phyloP scores from a whole-genome alignment of 2,888 invertebrate species.

The Gandaritis pyraliata region DNA sequence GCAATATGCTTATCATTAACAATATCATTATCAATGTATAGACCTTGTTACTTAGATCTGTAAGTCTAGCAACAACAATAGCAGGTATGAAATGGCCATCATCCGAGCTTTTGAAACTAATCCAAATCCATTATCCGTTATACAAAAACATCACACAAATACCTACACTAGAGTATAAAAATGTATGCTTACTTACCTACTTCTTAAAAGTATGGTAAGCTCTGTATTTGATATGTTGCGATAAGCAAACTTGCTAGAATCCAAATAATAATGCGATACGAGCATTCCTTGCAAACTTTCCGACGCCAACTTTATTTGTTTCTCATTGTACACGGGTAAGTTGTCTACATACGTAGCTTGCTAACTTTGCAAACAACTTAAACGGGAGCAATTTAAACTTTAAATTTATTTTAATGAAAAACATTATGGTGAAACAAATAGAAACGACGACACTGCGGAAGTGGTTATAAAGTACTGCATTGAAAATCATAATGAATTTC shows the following conservation, averaged over 20 bases:
- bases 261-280: slow-evolving; percentile 20
- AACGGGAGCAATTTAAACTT: slow-evolving; percentile 56
- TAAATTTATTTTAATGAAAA: slow-evolving; percentile 50
- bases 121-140: too few relatives aligned
- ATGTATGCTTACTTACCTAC: too few relatives aligned
- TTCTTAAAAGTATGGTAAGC: slow-evolving; percentile 1
- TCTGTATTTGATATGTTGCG: slow-evolving; percentile 33
- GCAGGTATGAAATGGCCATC: too few relatives aligned
- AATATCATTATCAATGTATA: too few relatives aligned
- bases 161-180: too few relatives aligned
- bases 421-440: slow-evolving; percentile 38
- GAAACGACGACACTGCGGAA: slow-evolving; percentile 21
- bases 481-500: slow-evolving; percentile 10
- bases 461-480: slow-evolving; percentile 11
- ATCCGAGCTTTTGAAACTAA: too few relatives aligned
- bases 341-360: slow-evolving; percentile 47
- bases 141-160: too few relatives aligned
- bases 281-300: slow-evolving; percentile 43
- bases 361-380: slow-evolving; percentile 50
- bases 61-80: too few relatives aligned
- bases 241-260: slow-evolving; percentile 28
- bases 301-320: slow-evolving; percentile 51
- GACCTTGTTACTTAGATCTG: too few relatives aligned
- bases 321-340: slow-evolving; percentile 40
- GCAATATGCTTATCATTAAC: too few relatives aligned